These are phyloP conservation scores for Lepidostoma basale DNA, from an alignment of 1,140 invertebrate genomes.

Conservation along the genomic window DNA sequence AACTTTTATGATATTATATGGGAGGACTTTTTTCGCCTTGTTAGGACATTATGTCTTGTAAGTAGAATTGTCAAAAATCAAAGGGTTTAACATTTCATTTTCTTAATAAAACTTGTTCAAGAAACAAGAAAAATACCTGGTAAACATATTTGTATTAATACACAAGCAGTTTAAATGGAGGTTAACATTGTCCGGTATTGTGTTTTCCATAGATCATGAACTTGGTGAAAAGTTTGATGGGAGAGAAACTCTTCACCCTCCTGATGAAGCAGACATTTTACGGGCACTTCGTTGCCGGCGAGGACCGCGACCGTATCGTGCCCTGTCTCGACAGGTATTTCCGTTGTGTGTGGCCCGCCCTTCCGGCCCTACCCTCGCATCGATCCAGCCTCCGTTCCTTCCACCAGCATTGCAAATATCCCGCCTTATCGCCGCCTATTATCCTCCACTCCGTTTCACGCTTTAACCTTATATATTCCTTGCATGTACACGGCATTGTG, in stretches of 20 bases:
- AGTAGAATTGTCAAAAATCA: too few species aligned
- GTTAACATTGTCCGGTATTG: constrained; percentile 37
- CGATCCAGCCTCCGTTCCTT: neutral
- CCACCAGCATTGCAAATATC: too few species aligned
- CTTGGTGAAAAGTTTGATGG: constrained; percentile 77
- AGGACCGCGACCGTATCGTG: constrained; percentile 86
- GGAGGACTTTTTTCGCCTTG: too few species aligned
- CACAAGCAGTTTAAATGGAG: too few species aligned
- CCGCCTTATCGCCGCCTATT: neutral
- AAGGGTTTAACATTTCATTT: too few species aligned
- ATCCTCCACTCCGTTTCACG: neutral
- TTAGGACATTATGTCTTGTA: too few species aligned
- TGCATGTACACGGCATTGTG: too few species aligned
- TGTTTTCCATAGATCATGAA: constrained; percentile 83
- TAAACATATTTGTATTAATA: too few species aligned
- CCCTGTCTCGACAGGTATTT: constrained; percentile 75
- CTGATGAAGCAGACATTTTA: constrained; percentile 96
- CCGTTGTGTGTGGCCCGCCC: neutral
- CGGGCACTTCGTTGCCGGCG: constrained; percentile 97
- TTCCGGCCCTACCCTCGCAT: neutral
- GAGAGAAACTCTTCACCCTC: constrained; percentile 82
- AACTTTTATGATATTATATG: too few species aligned
- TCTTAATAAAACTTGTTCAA: too few species aligned
- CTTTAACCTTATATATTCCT: neutral
- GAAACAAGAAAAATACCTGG: too few species aligned